Evolutionary conservation across 1,140 invertebrate species (phyloP), one percentile per base, ranked within the genome.

Genomic region (Bombus consobrinus): DNA sequence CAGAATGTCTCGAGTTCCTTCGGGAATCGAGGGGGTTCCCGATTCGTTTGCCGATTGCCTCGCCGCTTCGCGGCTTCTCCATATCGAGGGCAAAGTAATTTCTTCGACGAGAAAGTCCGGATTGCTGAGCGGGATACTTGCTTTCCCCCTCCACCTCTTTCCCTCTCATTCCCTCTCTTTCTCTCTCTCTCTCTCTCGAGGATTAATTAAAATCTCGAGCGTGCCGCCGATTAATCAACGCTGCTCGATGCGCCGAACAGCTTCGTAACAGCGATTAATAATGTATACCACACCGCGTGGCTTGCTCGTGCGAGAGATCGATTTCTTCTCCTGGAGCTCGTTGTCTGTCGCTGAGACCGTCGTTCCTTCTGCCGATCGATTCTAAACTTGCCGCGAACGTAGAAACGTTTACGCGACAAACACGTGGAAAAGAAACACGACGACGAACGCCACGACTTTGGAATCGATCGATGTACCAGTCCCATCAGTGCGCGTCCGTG

Each of bases 201-300:
- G 80, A 90, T 90, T 90, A 90, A 90, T 90, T 90, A 90, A 90
- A 90, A 90, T 90, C 89, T 90, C 76, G 89, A 90, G 85, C 89
- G 87, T 90, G 80, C 83, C 81, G 81, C 76, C 83, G 88, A 90
- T 90, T 90, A 90, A 90, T 90, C 89, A 90, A 86, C 86, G 87
- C 62, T 76, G 64, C 86, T 88, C 89, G 89, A 88, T 90, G 87
- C 86, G 79, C 80, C 86, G 82, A 78, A 82, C 86, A 81, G 80
- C 68, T 68, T 81, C 81, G 88, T 88, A 90, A 90, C 80, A 69
- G 73, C 80, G 77, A 90, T 90, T 90, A 90, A 90, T 90, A 90
- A 90, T 90, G 89, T 88, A 90, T 59, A 71, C 75, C 76, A 32
- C 59, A 32, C 64, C 85, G 82, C 71, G 82, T 82, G 81, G 85